Conservation (phyloP, 2,113 vertebrate species). For the Tupaia tana region DNA sequence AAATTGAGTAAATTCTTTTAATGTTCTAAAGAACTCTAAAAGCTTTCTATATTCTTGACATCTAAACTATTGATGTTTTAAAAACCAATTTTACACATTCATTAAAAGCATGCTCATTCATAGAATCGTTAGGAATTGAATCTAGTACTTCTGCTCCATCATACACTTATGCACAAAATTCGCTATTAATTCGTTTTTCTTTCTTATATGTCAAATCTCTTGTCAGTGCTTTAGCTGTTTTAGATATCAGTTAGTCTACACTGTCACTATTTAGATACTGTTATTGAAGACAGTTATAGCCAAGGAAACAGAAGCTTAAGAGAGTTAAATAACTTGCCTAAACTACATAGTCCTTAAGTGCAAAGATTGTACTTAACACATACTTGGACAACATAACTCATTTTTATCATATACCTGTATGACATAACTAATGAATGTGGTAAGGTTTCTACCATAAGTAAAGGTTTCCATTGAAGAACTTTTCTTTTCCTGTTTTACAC, state of each 20-base stretch:
- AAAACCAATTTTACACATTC: neutral
- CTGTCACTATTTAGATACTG: neutral
- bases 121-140: neutral
- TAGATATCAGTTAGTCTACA: neutral
- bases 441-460: neutral
- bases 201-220: neutral
- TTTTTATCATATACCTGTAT: neutral
- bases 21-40: neutral
- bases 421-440: neutral
- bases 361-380: neutral
- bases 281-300: neutral
- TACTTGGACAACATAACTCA: neutral
- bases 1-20: neutral
- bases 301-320: neutral
- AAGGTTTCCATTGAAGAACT: neutral
- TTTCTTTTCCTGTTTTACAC: neutral
- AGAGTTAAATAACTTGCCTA: neutral
- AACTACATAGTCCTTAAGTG: neutral
- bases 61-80: slow-evolving; percentile 6
- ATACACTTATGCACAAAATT: neutral
- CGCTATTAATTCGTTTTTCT: neutral
- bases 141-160: neutral
- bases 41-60: neutral
- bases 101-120: neutral
- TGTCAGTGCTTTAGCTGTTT: neutral